A percentile compares a stretch with the other conserved stretches of the same genome.
Conservation (phyloP, 2,113 vertebrate species). For the Ahaetulla prasina region DNA sequence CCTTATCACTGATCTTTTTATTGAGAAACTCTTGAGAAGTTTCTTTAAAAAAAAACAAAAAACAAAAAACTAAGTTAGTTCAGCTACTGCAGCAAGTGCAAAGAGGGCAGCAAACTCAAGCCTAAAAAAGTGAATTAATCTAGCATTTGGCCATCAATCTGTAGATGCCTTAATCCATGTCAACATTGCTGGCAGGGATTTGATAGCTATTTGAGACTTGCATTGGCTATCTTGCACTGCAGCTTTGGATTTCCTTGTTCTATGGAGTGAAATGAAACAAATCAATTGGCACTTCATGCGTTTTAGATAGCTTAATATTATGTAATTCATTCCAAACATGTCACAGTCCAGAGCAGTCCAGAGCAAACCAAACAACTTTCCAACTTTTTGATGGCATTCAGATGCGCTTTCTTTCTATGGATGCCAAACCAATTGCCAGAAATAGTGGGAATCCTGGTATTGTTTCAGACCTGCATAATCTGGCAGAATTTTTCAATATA, state of each 20-base stretch:
- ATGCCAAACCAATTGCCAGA: not conserved
- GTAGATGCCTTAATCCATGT: not conserved
- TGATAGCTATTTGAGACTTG: not conserved
- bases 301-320: constrained; percentile 16
- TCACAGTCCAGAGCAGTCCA: not conserved
- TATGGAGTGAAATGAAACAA: constrained; percentile 21
- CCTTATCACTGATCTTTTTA: not conserved
- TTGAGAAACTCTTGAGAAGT: not conserved
- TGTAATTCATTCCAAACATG: constrained; percentile 9
- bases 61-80: too few species aligned
- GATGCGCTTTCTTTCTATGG: not conserved
- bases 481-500: not conserved
- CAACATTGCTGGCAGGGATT: not conserved
- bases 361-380: not conserved
- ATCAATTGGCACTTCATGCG: constrained; percentile 5
- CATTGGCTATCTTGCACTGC: not conserved
- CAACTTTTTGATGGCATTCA: not conserved
- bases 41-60: not conserved
- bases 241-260: constrained; percentile 15
- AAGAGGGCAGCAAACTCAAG: fast-evolving
- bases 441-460: not conserved
- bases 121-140: not conserved
- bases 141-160: not conserved
- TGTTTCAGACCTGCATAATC: not conserved
- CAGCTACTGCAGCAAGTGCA: not conserved